Conservation (phyloP, 2,888 invertebrate genomes). For the Punctoribates punctum region DNA sequence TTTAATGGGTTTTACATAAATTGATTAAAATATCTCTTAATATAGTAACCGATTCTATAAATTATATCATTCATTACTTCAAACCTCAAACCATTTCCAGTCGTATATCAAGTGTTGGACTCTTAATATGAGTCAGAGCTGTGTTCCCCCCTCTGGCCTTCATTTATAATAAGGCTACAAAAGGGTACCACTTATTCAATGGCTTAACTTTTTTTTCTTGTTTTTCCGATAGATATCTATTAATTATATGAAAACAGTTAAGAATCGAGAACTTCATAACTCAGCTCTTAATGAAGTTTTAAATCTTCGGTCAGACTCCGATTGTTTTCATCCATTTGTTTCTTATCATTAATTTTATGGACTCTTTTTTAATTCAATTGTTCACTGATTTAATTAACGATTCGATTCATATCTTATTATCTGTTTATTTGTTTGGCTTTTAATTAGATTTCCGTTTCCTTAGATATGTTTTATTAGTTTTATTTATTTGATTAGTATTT, state of each 20-base stretch:
- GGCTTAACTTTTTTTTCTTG: not conserved
- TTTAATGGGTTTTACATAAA: too few species aligned
- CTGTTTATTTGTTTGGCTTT: not conserved
- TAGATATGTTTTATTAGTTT: too few species aligned
- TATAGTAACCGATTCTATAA: too few species aligned
- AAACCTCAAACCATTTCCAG: not conserved
- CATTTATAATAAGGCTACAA: not conserved
- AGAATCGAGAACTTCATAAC: not conserved
- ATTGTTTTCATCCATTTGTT: not conserved
- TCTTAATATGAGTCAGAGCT: not conserved
- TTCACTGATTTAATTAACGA: not conserved
- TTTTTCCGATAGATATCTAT: not conserved
- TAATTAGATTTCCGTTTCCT: too few species aligned
- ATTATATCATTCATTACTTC: conserved; percentile 3
- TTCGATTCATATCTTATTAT: not conserved
- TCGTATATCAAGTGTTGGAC: not conserved
- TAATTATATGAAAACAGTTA: not conserved
- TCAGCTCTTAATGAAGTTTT: not conserved
- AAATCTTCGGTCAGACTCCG: not conserved
- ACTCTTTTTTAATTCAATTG: not conserved
- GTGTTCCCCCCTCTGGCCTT: conserved; percentile 4
- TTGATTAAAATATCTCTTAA: too few species aligned
- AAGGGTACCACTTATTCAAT: not conserved
- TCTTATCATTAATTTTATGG: not conserved
- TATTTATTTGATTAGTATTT: too few species aligned